Evolutionary conservation across 2,888 invertebrate genomes (phyloP).

Genomic region (Candidula unifasciata): DNA sequence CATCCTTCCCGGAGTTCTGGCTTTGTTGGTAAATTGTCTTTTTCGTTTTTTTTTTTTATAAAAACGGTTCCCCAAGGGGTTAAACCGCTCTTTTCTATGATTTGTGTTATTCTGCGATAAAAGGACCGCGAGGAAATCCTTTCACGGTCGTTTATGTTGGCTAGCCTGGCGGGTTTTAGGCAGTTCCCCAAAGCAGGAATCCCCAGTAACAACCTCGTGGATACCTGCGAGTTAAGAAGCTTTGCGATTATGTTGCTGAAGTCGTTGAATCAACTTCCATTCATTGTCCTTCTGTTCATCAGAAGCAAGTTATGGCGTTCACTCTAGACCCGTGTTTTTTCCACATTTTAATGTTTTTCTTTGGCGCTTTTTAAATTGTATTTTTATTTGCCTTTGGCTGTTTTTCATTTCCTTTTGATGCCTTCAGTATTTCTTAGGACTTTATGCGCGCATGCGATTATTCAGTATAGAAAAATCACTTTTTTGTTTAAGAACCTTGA

Average conservation of each 20-base stretch:
- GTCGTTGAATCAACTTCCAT: constrained; percentile 34
- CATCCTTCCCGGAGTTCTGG: not conserved
- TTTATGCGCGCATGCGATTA: too few species aligned
- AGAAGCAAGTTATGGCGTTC: constrained; percentile 26
- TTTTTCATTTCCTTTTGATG: not conserved
- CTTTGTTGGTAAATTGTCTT: not conserved
- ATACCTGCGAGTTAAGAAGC: not conserved
- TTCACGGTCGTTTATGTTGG: not conserved
- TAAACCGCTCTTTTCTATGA: not conserved
- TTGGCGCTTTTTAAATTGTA: not conserved
- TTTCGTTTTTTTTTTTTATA: not conserved
- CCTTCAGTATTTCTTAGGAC: not conserved
- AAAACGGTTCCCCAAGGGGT: not conserved
- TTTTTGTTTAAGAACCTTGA: too few species aligned
- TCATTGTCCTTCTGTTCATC: constrained; percentile 36
- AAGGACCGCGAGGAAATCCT: not conserved
- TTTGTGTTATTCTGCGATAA: not conserved
- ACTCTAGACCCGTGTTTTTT: not conserved
- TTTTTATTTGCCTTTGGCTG: not conserved
- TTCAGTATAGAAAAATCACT: too few species aligned
- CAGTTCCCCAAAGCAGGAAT: not conserved
- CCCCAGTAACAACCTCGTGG: not conserved
- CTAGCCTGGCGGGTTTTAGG: too few species aligned
- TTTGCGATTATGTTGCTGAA: constrained; percentile 25
- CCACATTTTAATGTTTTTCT: not conserved